Base-by-base conservation (phyloP, 1,140 invertebrate species). In the Gonioctena quinquepunctata region DNA sequence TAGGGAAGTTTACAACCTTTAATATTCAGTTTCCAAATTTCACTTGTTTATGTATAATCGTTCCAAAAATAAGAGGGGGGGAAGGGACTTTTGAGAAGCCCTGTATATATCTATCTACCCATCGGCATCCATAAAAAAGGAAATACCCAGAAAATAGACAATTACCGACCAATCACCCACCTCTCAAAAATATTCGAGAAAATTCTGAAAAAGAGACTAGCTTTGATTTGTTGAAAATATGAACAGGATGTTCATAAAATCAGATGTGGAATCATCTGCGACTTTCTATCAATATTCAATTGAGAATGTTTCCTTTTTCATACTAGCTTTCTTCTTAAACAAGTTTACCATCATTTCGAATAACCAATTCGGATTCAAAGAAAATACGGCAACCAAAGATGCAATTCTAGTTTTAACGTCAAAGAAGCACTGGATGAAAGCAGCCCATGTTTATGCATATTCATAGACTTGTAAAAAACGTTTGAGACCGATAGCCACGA, bases 401-500 rank as follows among this genome's bases (percentile, higher is more conserved):
- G 26, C 19, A 16, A n/a, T 26, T 7, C 2, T 23, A 23, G 23
- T 11, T 16, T 60, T 22, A 60, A 60, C 21, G 11, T 60, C 0
- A 19, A 60, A 23, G 57, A 60, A 60, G 2, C 2, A 2, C 57
- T 60, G 19, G 18, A 60, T 22, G n/a, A 63, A 19, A 63, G 33
- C 21, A 42, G n/a, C 6, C 28, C 13, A 16, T 62, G 4, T 4
- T 16, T 62, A 19, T 62, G 60, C 28, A 63, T 63, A 23, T 63
- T 49, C 22, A 63, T 63, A 49, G 28, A 63, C 5, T 48, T 49
- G 2, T 18, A 25, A 11, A 49, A 49, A 23, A 11, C 61, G 16
- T 63, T 63, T 42, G 26, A 63, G 16, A 33, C 19, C 13, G 61
- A 42, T 49, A 63, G 61, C 22, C 28, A 63, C 25, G 13, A 18